Conservation (phyloP, 1,140 invertebrate genomes). For the Orchesella cincta region DNA sequence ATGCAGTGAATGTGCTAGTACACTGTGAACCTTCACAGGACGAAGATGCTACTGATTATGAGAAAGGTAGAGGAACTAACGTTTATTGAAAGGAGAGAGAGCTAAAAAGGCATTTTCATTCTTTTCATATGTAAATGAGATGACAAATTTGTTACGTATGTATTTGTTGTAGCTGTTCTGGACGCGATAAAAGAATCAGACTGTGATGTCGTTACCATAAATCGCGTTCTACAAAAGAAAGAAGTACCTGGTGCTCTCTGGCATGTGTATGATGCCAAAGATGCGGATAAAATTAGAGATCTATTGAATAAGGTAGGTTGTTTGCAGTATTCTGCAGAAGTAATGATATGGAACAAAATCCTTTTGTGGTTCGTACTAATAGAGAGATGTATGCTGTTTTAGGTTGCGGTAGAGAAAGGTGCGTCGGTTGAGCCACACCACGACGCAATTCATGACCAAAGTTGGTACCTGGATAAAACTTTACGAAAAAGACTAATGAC, state of each 20-base stretch:
- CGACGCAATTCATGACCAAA: conserved; percentile 97
- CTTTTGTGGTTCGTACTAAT: no score
- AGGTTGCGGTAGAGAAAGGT: conserved; percentile 82
- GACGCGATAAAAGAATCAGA: conserved; percentile 85
- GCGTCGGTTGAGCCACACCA: conserved; percentile 82
- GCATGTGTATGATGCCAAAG: conserved; percentile 93
- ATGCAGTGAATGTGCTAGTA: conserved; percentile 97
- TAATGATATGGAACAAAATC: no score
- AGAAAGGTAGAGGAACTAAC: conserved; percentile 16
- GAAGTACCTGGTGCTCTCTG: conserved; percentile 90
- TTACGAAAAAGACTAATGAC: conserved; percentile 84
- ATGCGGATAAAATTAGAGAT: conserved; percentile 94
- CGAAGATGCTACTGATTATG: conserved; percentile 62
- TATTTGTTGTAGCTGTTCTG: conserved; percentile 25
- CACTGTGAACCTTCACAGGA: conserved; percentile 89
- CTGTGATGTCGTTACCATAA: conserved; percentile 82
- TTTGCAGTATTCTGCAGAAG: neutral
- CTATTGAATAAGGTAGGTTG: conserved; percentile 76
- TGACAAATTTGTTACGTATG: neutral
- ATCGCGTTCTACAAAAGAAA: conserved; percentile 76
- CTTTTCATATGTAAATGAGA: no score
- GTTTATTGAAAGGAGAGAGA: no score
- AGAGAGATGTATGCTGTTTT: neutral
- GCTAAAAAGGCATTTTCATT: no score
- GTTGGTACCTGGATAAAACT: conserved; percentile 87